Evolutionary conservation across 2,888 invertebrate species (phyloP), one percentile per base, ranked within the genome.

Genomic region (Argyra leucocephala): DNA sequence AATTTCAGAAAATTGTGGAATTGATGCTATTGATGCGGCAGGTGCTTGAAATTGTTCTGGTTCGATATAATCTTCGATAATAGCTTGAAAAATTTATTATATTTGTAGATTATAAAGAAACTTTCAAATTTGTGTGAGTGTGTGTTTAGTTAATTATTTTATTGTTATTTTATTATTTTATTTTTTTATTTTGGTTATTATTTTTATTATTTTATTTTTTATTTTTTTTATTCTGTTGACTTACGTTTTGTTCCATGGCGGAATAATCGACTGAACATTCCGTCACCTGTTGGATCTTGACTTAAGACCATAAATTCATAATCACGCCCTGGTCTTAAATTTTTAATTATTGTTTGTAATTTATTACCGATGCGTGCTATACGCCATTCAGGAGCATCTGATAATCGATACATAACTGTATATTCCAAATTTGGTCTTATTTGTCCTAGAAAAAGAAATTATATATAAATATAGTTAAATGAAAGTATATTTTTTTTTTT

Each of bases 221-320:
- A 2, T 69, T 70, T 60, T 75, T 71, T 3, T 61, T 60, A 5
- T 69, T 69, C 36, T 70, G 68, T 31, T 62, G 24, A 65, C 72
- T 72, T 72, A 81, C 82, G 84, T 77, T 86, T 85, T 0, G 94
- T 94, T 74, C 84, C 84, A 65, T 89, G 86, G 72, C 85, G 84
- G 36, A 93, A 83, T 15, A 90, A 85, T 77, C 91, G 91, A 79
- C 95, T 95, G 76, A 93, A 93, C 81, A 93, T 87, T 24, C 95
- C 94, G 73, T 94, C 93, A 9, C 94, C 94, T 67, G 86, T 83
- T 73, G 88, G 85, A 78, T 96, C 94, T 77, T 91, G 89, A 71
- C 93, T 88, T 63, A 93, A 83, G 62, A 96, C 90, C 85, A 93
- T 92, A 75, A 96, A 87, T 80, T 96, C 94, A 79, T 96, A 96